Evolutionary conservation across 1,140 invertebrate genomes (phyloP).

Genomic region (Samia ricini): DNA sequence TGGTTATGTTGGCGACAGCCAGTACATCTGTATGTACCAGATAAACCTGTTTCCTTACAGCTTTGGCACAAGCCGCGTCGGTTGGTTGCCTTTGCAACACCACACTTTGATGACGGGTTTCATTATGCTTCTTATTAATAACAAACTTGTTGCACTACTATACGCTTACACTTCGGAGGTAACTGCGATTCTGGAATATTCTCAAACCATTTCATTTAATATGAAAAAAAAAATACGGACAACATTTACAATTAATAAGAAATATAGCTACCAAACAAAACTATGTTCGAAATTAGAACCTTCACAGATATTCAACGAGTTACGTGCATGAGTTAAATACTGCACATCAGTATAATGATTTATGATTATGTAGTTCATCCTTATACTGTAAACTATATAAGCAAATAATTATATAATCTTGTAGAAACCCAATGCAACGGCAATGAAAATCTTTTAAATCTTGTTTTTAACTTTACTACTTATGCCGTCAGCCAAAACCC

Average conservation of each 20-base stretch:
- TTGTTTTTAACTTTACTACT: neutral
- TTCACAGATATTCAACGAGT: no score
- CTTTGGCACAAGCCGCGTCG: conserved; percentile 12
- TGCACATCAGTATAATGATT: no score
- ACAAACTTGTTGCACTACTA: neutral
- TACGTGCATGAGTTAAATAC: no score
- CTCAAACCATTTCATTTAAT: no score
- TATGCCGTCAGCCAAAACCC: neutral
- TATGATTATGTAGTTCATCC: no score
- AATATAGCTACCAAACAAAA: no score
- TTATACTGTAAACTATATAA: neutral
- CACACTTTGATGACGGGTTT: conserved; percentile 7
- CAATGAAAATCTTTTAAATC: neutral
- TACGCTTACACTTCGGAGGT: neutral
- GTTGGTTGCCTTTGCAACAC: neutral
- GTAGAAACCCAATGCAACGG: neutral
- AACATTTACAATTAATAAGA: no score
- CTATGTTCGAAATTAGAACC: no score
- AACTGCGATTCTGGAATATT: neutral
- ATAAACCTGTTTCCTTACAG: conserved; percentile 26
- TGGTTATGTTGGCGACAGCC: conserved; percentile 19
- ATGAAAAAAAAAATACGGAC: no score
- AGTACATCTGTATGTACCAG: conserved; percentile 24
- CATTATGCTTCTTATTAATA: conserved; percentile 1
- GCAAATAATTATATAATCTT: neutral